Evolutionary conservation across 1,140 invertebrate genomes (phyloP), one percentile per base, ranked within the genome.

Genomic region (Drosophila cardini): DNA sequence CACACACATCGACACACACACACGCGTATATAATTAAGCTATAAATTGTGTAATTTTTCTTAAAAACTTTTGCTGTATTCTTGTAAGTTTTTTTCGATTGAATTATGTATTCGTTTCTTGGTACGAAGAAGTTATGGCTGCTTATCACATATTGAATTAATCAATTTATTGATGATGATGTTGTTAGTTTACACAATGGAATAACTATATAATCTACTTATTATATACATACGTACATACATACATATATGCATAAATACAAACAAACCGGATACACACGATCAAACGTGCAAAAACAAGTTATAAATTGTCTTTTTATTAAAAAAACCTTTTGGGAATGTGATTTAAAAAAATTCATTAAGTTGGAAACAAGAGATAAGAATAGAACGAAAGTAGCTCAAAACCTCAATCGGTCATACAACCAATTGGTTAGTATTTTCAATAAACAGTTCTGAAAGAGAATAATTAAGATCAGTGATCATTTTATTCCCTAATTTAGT

Each of bases 181-280:
- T 87, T 86, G 82, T 86, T 86, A 86, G 71, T 87, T 86, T 87
- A 86, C 78, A 87, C 78, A 86, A 87, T 86, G 83, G 87, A 87
- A 83, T 78, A 78, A 65, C 71, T 75, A 71, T 61, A 76, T 79
- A 78, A 73, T 78, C 43, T 74, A 69, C 45, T 55, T 69, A 73
- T 69, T 71, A 57, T 42, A 34, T 32, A 58, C 34, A 48, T 26
- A 26, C 21, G 21, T 26, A 26, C 21, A 26, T 26, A 26, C 21
- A 26, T 26, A 4, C 21, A 26, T 26, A 26, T 43, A 57, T 34
- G 63, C 63, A 43, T 50, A 57, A 43, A 45, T 18, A 70, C 58
- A 73, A 63, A 68, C 46, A 38, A 55, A 68, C 62, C 65, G 67
- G 56, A 57, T 45, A 58, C 45, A 58, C 57, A 70, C 48, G 36